These are phyloP conservation scores for Nymphalis polychloros DNA, from an alignment of 2,888 invertebrate genomes.

Conservation along the genomic window DNA sequence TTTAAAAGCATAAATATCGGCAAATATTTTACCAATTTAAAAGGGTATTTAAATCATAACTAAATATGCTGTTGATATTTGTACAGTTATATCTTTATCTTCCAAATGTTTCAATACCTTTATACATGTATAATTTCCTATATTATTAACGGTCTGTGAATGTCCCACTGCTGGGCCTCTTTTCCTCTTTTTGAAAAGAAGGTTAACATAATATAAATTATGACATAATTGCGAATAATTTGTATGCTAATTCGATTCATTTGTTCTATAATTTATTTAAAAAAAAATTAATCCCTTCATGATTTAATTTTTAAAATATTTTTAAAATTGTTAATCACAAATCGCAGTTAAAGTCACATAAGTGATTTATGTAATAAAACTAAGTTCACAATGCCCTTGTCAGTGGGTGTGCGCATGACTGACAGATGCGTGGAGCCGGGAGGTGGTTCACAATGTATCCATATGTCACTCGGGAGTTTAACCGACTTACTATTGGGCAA, in stretches of 20 bases:
- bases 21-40: background rate
- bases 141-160: no score
- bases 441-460: slow-evolving; percentile 69
- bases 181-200: no score
- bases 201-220: no score
- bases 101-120: no score
- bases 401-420: slow-evolving; percentile 69
- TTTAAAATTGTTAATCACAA: slow-evolving; percentile 18
- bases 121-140: no score
- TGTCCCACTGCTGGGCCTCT: no score
- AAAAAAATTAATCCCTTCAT: no score
- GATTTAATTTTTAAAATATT: background rate
- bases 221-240: no score
- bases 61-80: background rate
- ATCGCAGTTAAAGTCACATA: slow-evolving; percentile 25
- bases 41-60: background rate
- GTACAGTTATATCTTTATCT: background rate
- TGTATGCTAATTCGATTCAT: no score
- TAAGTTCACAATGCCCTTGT: slow-evolving; percentile 50
- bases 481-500: slow-evolving; percentile 62
- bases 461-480: slow-evolving; percentile 59
- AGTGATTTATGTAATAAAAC: slow-evolving; percentile 48
- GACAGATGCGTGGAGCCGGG: slow-evolving; percentile 66
- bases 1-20: slow-evolving; percentile 49
- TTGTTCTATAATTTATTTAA: no score